Conservation (phyloP, 2,888 invertebrate genomes). For the Lasioglossum pauxillum region DNA sequence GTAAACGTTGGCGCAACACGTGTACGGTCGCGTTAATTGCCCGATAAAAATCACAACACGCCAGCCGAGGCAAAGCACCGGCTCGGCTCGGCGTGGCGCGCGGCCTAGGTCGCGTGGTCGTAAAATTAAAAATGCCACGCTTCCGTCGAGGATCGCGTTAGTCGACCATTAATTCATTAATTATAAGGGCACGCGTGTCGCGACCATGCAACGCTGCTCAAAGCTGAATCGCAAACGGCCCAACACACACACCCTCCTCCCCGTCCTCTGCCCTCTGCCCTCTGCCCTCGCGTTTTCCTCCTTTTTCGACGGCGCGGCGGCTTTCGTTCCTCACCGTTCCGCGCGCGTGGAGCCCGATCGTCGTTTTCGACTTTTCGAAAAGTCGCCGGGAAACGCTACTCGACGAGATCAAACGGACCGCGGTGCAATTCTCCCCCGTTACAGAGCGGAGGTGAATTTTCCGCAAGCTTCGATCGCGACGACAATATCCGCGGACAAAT, state of each 20-base stretch:
- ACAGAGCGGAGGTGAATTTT: not conserved
- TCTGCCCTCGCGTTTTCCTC: conserved; percentile 1
- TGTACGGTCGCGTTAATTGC: conserved; percentile 84
- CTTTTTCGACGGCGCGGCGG: not conserved
- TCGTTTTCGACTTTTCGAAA: not conserved
- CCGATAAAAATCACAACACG: conserved; percentile 84
- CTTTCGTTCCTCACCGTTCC: not conserved
- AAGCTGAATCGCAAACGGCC: conserved; percentile 56
- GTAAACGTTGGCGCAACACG: conserved; percentile 82
- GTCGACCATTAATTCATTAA: conserved; percentile 78
- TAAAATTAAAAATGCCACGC: conserved; percentile 78
- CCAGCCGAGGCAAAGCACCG: conserved; percentile 71
- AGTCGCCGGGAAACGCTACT: not conserved
- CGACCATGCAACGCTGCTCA: conserved; percentile 66
- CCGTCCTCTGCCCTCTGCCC: not conserved
- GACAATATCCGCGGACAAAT: not conserved
- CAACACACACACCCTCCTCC: not conserved
- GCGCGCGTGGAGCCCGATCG: not conserved
- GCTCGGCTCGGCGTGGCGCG: not conserved
- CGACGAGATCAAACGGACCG: not conserved
- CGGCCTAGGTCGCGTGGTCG: conserved; percentile 70
- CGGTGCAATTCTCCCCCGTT: not conserved
- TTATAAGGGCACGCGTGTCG: conserved; percentile 69
- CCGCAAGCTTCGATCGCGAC: too few relatives aligned
- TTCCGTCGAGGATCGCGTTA: conserved; percentile 74